Percentiles rank a stretch among this genome's conserved stretches.
Conservation (phyloP, 2,797 vertebrate species). For the Mormyrus proboscirostris region DNA sequence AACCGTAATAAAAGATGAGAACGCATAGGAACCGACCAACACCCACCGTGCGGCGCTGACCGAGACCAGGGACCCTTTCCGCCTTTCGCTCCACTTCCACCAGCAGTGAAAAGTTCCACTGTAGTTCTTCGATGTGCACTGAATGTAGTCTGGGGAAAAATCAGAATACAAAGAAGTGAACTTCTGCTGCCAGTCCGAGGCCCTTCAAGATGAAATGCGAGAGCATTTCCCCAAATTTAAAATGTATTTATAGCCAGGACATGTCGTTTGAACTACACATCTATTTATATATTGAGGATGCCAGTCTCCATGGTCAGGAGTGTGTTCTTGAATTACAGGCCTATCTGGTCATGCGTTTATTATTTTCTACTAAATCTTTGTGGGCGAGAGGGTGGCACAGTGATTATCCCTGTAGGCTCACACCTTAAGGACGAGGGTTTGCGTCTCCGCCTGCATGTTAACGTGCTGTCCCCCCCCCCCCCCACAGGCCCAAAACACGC, state of each 20-base stretch:
- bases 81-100: background rate
- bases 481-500: no score
- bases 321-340: background rate
- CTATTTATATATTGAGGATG: background rate
- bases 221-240: background rate
- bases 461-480: no score
- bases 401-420: background rate
- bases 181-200: background rate
- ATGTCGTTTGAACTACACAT: background rate
- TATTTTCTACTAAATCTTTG: background rate
- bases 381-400: background rate
- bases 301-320: background rate
- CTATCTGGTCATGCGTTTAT: background rate
- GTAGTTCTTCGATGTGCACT: conserved; percentile 19
- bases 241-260: background rate
- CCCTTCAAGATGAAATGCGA: background rate
- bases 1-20: background rate
- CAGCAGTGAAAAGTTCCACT: conserved; percentile 8
- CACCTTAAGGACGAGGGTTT: background rate
- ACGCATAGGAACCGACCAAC: background rate
- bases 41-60: background rate
- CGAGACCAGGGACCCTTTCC: background rate
- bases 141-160: conserved; percentile 6
- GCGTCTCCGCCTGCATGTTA: no score
- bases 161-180: background rate